Evolutionary conservation across 2,797 vertebrate species (phyloP).

Genomic region (Esox masquinongy): DNA sequence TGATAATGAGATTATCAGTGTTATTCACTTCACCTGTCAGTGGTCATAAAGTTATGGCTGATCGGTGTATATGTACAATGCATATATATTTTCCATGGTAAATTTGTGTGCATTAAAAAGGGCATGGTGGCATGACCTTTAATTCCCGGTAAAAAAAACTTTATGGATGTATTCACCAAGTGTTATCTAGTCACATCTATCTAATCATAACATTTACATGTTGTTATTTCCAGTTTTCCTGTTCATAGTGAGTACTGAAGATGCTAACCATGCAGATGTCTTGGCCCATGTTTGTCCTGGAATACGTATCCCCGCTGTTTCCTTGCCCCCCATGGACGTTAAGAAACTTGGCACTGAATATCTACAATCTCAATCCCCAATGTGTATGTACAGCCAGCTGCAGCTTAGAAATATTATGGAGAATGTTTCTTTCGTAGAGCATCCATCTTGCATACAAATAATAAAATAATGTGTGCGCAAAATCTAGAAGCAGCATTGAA

Average conservation of each 20-base stretch:
- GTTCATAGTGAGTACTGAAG: conserved; percentile 57
- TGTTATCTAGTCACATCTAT: background rate
- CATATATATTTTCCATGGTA: no score
- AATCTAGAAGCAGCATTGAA: conserved; percentile 22
- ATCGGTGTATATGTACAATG: no score
- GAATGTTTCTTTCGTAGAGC: conserved; percentile 58
- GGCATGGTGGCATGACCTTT: no score
- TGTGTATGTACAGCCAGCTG: conserved; percentile 59
- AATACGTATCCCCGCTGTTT: conserved; percentile 53
- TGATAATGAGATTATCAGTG: no score
- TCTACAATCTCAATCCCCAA: conserved; percentile 64
- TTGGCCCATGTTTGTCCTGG: conserved; percentile 71
- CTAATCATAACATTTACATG: conserved; percentile 53
- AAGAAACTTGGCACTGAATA: conserved; percentile 68
- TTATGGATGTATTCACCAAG: background rate
- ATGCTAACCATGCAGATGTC: conserved; percentile 76
- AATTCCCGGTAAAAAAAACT: background rate
- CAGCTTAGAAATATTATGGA: conserved; percentile 64
- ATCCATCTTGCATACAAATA: conserved; percentile 64
- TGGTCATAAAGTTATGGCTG: no score
- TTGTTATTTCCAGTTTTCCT: conserved; percentile 43
- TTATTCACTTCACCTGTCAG: no score
- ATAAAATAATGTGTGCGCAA: conserved; percentile 41
- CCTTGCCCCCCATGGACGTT: conserved; percentile 62
- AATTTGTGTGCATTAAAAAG: no score